Evolutionary conservation across 2,113 vertebrate species (phyloP).

Genomic region (Alectura lathami): DNA sequence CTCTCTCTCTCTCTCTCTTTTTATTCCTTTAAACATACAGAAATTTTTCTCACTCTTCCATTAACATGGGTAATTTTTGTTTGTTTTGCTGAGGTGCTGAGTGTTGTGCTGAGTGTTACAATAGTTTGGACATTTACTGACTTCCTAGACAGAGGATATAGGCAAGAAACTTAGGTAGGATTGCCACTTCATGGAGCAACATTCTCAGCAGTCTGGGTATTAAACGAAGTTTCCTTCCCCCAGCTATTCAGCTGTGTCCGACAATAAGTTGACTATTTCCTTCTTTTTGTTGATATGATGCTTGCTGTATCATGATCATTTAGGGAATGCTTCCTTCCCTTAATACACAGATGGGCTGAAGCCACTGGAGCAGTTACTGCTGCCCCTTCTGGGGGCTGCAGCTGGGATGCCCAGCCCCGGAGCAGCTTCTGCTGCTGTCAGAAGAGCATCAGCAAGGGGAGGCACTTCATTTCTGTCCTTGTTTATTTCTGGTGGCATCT

Average conservation of each 20-base stretch:
- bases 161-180: not conserved
- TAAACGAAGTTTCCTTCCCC: not conserved
- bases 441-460: not conserved
- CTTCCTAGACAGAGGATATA: not conserved
- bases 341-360: not conserved
- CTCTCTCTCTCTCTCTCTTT: not conserved
- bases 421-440: not conserved
- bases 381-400: not conserved
- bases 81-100: not conserved
- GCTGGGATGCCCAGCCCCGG: not conserved
- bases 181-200: not conserved
- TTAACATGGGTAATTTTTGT: not conserved
- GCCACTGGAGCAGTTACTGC: not conserved
- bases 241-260: not conserved
- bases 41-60: not conserved
- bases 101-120: not conserved
- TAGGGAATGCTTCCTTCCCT: not conserved
- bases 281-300: not conserved
- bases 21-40: not conserved
- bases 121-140: not conserved
- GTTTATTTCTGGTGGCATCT: not conserved
- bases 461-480: not conserved
- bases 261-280: not conserved
- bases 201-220: not conserved
- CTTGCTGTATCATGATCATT: not conserved